Evolutionary conservation across 2,888 invertebrate species (phyloP).

Genomic region (Caenorhabditis becei): DNA sequence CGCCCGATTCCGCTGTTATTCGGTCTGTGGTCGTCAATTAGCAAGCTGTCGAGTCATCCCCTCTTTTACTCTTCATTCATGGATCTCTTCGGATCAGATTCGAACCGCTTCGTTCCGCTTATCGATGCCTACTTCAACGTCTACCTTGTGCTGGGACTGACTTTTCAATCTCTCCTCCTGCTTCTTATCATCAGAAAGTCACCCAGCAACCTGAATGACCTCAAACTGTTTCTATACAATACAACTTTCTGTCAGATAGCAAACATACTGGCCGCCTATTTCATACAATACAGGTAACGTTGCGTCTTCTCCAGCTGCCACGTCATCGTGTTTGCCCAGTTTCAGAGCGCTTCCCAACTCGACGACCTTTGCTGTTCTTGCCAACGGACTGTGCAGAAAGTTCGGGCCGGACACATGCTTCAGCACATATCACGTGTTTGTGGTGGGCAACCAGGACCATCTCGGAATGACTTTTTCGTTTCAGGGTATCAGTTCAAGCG

Average conservation of each 20-base stretch:
- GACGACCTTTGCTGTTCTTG: conserved; percentile 49
- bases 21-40: conserved; percentile 9
- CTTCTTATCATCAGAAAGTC: conserved; percentile 40
- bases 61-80: no score
- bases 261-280: conserved; percentile 45
- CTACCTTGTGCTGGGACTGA: conserved; percentile 23
- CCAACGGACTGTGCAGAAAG: conserved; percentile 37
- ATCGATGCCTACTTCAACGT: conserved; percentile 37
- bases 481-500: conserved; percentile 48
- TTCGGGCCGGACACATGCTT: conserved; percentile 46
- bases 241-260: conserved; percentile 41
- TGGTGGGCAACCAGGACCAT: conserved; percentile 8
- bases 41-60: no score
- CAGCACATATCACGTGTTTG: conserved; percentile 37
- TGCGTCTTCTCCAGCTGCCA: neutral
- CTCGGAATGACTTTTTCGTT: neutral
- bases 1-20: neutral
- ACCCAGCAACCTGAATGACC: conserved; percentile 27
- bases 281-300: conserved; percentile 40
- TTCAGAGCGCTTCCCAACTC: conserved; percentile 52
- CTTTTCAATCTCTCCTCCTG: conserved; percentile 28
- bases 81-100: conserved; percentile 15
- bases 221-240: conserved; percentile 47
- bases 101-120: conserved; percentile 39
- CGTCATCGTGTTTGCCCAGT: conserved; percentile 5